Evolutionary conservation across 2,888 invertebrate genomes (phyloP), one percentile per base, ranked within the genome.

Genomic region (Macrophya annulata): DNA sequence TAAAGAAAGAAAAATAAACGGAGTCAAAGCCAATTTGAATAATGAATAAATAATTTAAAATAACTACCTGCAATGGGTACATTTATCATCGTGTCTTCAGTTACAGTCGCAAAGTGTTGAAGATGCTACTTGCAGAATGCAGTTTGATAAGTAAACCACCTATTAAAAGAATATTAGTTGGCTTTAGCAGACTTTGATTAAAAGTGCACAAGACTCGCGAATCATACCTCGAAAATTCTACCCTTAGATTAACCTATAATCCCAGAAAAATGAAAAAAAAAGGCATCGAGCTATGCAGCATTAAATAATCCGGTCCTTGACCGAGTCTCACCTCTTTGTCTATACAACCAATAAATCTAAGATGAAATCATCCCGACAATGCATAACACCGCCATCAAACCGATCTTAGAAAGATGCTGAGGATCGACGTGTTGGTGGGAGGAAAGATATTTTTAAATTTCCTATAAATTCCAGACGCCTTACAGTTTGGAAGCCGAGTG

Each of bases 381-480:
- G 25, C 10, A 25, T 21, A 74, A 21, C 74, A 43, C 45, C 74
- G 12, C 12, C 74, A 51, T 51, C 51, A 15, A n/a, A 37, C 2
- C 51, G 1, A 77, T 37, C 74, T 77, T 45, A 74, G 72, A 2
- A 21, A 10, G 15, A 62, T 81, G 81, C 43, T 62, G 6, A 25
- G 21, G 55, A 25, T 40, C 21, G 25, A 81, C 81, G 62, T 62
- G 81, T 21, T 43, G 40, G 43, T 43, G n/a, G 40, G 62, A 59
- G 59, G 15, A 40, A 40, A 59, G 81, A 81, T 81, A 81, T 81
- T 81, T 81, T 81, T 81, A 81, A 81, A 62, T 43, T 81, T 43
- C n/a, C 40, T 43, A 62, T 59, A 43, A 81, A 81, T 81, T 81
- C 81, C 81, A 81, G 62, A 37, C 62, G n/a, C 43, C 31, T 62